Evolutionary conservation across 2,797 vertebrate species (phyloP), one percentile per base, ranked within the genome.

Genomic region (Sitta carolinensis): DNA sequence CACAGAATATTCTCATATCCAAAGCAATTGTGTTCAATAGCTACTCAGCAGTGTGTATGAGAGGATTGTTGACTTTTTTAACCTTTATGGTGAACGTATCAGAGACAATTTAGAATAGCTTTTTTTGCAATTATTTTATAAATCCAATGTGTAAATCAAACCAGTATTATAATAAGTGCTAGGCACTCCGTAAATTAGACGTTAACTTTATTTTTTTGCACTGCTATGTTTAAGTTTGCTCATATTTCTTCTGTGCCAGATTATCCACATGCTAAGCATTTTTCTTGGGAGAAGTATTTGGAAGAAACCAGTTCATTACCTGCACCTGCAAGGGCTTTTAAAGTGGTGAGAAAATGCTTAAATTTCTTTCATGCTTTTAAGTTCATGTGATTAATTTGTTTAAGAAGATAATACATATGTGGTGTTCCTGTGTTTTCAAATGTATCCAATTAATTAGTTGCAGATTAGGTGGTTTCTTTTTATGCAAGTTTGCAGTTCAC

Each of bases 251-350:
- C 61, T 90, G 15, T 88, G 48, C 25, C 90, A 98, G 98, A 98
- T 92, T 98, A 98, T 94, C 97, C 97, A 58, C 98, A 98, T 7
- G 97, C 96, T 74, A 98, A 98, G 66, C 97, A 97, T 95, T 98
- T 98, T 97, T 98, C 98, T 48, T 98, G 98, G 98, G 98, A 98
- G 94, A 98, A 97, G 84, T 98, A 98, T 88, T 97, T 98, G 95
- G 98, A 98, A 97, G 98, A 98, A 97, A 98, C 98, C 50, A 97
- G 97, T 97, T 98, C 98, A 75, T 97, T 98, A 93, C 98, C 98
- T 90, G 98, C 98, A 86, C 98, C 98, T 94, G 98, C 98, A 84
- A 98, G 98, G 84, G 98, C 98, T 93, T 98, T 98, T 97, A 98
- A 98, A 98, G 97, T 97, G 97, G 98, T 98, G 66, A 98, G 97